Percentiles rank a stretch among this genome's conserved stretches.
Evolutionary conservation across 2,113 vertebrate genomes (phyloP).

Genomic region (Lagopus leucura): DNA sequence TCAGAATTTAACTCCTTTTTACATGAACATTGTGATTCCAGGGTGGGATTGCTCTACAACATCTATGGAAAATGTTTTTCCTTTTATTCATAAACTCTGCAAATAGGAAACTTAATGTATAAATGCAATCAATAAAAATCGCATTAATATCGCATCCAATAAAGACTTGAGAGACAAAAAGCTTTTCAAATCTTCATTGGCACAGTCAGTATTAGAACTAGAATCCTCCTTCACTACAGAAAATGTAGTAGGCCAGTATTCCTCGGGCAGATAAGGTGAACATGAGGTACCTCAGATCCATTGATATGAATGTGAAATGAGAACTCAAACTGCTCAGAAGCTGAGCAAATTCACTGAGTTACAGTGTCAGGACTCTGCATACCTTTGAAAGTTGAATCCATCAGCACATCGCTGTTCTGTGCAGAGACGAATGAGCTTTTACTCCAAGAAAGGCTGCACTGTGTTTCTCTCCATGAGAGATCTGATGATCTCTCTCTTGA

Average conservation of each 20-base stretch:
- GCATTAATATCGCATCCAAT: accelerated
- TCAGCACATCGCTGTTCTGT: background rate
- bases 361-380: background rate
- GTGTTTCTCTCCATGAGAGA: background rate
- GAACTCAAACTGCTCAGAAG: background rate
- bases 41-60: background rate
- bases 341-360: background rate
- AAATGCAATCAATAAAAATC: background rate
- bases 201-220: background rate
- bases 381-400: background rate
- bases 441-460: background rate
- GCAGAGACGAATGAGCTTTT: background rate
- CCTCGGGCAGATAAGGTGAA: background rate
- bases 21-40: background rate
- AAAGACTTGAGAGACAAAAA: background rate
- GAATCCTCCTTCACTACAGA: background rate
- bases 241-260: background rate
- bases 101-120: background rate
- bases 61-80: background rate
- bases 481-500: background rate
- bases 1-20: background rate
- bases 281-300: background rate
- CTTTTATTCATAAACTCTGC: background rate
- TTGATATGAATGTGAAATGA: background rate
- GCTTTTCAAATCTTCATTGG: background rate